Conservation (phyloP, 2,888 invertebrate species). For the Mayetiola destructor region DNA sequence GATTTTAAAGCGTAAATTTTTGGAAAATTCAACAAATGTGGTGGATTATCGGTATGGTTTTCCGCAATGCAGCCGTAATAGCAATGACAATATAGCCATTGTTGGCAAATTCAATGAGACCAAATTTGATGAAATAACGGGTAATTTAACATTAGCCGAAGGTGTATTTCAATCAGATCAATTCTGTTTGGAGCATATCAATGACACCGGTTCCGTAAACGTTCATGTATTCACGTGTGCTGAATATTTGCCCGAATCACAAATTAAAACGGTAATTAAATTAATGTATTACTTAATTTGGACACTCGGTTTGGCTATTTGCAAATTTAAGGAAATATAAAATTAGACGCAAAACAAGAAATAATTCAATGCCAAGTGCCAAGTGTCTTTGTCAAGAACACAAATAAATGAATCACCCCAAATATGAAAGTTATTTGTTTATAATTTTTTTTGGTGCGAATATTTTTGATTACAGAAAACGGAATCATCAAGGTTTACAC, state of each 20-base stretch:
- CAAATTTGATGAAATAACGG: conserved; percentile 28
- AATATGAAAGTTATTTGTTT: no score
- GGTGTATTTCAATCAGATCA: not conserved
- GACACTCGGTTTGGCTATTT: not conserved
- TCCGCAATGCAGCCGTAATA: conserved; percentile 38
- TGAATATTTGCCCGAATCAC: not conserved
- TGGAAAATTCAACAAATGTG: conserved; percentile 25
- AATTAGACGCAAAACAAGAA: not conserved
- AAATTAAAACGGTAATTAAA: not conserved
- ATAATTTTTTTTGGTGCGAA: no score
- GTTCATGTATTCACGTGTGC: not conserved
- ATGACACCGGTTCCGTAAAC: not conserved
- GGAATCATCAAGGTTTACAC: not conserved
- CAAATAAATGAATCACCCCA: no score
- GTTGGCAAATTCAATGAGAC: conserved; percentile 41
- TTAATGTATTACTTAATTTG: no score
- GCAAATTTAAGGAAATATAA: no score
- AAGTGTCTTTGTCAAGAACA: no score
- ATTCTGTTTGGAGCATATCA: not conserved
- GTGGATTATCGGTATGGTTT: conserved; percentile 38
- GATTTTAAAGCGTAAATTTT: conserved; percentile 20
- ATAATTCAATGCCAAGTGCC: not conserved
- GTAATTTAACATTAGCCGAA: not conserved
- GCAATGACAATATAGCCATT: conserved; percentile 40
- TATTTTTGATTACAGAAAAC: not conserved